Evolutionary conservation across 2,888 invertebrate genomes (phyloP).

Genomic region (Esperia sulphurella): DNA sequence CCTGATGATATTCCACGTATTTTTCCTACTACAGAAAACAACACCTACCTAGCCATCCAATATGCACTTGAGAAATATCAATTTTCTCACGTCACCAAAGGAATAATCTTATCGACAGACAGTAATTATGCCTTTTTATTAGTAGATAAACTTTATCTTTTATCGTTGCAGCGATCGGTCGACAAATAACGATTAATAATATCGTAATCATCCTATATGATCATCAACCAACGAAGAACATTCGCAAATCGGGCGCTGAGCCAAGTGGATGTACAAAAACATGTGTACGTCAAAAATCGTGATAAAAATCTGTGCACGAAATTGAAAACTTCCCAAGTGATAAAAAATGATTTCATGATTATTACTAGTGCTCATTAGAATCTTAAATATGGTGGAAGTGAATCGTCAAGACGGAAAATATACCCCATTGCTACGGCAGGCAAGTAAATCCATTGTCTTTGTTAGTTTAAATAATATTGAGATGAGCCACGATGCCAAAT

Average conservation of each 20-base stretch:
- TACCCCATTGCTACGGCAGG: constrained; percentile 3
- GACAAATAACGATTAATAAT: not conserved
- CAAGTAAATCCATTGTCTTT: not conserved
- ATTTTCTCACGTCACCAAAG: too few species aligned
- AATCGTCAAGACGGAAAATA: not conserved
- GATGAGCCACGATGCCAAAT: not conserved
- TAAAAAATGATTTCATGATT: constrained; percentile 1
- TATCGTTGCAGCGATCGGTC: not conserved
- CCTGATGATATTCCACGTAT: too few species aligned
- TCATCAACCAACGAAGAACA: not conserved
- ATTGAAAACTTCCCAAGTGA: not conserved
- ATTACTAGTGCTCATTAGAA: not conserved
- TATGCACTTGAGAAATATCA: too few species aligned
- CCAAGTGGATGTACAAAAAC: not conserved
- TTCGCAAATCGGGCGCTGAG: not conserved
- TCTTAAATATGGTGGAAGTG: not conserved
- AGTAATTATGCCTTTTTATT: too few species aligned
- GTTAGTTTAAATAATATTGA: too few species aligned
- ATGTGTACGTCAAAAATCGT: not conserved
- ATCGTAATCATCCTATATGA: not conserved
- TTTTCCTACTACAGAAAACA: too few species aligned
- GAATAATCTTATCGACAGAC: too few species aligned
- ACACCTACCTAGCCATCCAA: too few species aligned
- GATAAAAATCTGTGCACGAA: not conserved
- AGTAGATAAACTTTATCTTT: not conserved